A percentile compares a stretch with the other conserved stretches of the same genome.
phyloP scores from a whole-genome alignment of 2,888 invertebrate species.

The Epiperipatus broadwayi region DNA sequence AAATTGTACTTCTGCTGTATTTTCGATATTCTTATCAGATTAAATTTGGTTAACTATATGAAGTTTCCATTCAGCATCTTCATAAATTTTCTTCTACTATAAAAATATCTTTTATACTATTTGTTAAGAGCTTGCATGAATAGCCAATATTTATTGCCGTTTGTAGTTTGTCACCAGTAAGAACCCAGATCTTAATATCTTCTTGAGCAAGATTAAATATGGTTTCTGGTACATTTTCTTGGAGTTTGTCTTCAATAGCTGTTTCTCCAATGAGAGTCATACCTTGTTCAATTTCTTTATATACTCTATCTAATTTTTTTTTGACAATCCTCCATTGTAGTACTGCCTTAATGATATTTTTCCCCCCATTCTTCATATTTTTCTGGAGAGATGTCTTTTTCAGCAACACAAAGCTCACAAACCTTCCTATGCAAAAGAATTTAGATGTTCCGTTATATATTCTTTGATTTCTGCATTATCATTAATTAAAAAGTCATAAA shows the following conservation, averaged over 20 bases:
- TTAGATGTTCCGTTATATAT: too few species aligned
- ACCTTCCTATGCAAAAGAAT: slow-evolving; percentile 93
- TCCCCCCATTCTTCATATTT: slow-evolving; percentile 47
- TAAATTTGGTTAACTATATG: too few species aligned
- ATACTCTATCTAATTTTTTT: slow-evolving; percentile 70
- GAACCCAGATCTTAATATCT: slow-evolving; percentile 95
- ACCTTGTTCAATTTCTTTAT: slow-evolving; percentile 91
- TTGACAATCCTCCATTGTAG: slow-evolving; percentile 65
- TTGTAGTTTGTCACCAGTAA: slow-evolving; percentile 99
- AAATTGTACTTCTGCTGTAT: too few species aligned
- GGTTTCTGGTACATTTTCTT: slow-evolving; percentile 83
- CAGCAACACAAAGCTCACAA: slow-evolving; percentile 80
- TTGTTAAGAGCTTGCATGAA: too few species aligned
- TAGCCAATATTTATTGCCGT: too few species aligned
- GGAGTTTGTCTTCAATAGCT: slow-evolving; percentile 96
- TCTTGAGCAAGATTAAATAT: slow-evolving; percentile 86
- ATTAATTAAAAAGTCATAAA: too few species aligned
- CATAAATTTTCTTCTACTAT: too few species aligned
- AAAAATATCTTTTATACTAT: too few species aligned
- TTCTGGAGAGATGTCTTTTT: slow-evolving; percentile 62
- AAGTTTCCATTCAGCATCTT: too few species aligned
- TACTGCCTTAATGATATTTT: slow-evolving; percentile 26
- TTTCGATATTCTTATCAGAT: too few species aligned
- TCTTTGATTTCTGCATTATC: too few species aligned
- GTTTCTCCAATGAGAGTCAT: slow-evolving; percentile 72